These are phyloP conservation scores for Sinocyclocheilus rhinocerous DNA, from an alignment of 2,113 vertebrate genomes.

Conservation along the genomic window DNA sequence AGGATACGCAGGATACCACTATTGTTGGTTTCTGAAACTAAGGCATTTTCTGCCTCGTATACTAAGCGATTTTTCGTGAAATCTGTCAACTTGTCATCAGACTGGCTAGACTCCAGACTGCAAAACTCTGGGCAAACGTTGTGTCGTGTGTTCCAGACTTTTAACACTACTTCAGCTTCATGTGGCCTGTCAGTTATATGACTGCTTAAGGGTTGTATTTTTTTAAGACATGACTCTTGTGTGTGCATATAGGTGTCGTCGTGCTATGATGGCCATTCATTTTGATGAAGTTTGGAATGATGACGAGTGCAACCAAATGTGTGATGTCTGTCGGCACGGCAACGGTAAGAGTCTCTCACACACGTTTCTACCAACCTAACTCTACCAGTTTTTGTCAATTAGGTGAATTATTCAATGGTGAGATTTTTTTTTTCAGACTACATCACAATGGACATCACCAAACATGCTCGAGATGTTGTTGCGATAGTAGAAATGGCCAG, in stretches of 20 bases:
- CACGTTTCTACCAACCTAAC: too few relatives aligned
- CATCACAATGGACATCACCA: slow-evolving; percentile 78
- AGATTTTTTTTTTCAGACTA: slow-evolving; percentile 68
- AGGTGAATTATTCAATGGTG: not conserved
- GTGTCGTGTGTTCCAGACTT: too few relatives aligned
- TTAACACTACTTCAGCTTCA: slow-evolving; percentile 32
- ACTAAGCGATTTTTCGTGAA: too few relatives aligned
- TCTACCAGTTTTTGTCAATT: not conserved
- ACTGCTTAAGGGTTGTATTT: not conserved
- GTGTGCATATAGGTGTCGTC: slow-evolving; percentile 81
- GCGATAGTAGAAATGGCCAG: slow-evolving; percentile 84
- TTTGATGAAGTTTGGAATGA: slow-evolving; percentile 96
- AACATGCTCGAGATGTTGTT: slow-evolving; percentile 81
- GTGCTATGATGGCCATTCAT: slow-evolving; percentile 88
- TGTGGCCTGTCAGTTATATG: not conserved
- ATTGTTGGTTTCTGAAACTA: too few relatives aligned
- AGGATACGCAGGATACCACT: slow-evolving; percentile 19
- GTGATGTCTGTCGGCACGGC: slow-evolving; percentile 85
- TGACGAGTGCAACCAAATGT: slow-evolving; percentile 87
- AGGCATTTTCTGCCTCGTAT: too few relatives aligned
- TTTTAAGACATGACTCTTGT: not conserved
- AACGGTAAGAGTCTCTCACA: slow-evolving; percentile 67
- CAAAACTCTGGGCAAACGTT: too few relatives aligned
- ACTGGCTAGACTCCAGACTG: too few relatives aligned
- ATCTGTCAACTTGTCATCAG: too few relatives aligned